Base-by-base conservation (phyloP, 2,888 invertebrate species). In the Caenorhabditis doughertyi region DNA sequence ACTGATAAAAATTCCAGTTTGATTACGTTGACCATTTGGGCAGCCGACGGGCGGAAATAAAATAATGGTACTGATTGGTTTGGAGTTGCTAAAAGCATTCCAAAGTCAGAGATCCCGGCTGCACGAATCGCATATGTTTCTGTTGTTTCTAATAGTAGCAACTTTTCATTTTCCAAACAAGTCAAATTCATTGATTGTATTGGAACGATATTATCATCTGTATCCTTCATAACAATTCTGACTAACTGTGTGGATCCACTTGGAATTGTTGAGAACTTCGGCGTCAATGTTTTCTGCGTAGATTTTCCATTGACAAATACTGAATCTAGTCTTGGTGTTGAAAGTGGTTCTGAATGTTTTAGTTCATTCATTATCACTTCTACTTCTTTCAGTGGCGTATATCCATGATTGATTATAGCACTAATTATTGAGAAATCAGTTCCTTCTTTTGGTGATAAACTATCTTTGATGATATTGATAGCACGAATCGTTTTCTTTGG, bases 321-420 rank as follows among this genome's bases (percentile, higher is more conserved):
- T 11, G 56, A 56, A 44, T 72, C 72, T 2, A 81, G 23, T n/a
- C 62, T 56, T 4, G 76, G 25, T 2, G 55, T 16, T 0, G 18
- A 18, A 18, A 29, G 21, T 2, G 44, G 9, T 25, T 18, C 58
- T 2, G 29, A 4, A 21, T 67, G 44, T 9, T 58, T 51, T 32
- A 80, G 16, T 11, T 71, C 55, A 13, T 76, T 53, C 64, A 81
- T 62, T 2, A 29, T 25, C 2, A 81, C 32, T 51, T 76, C 47
- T 0, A 85, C 82, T 39, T 81, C 65, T 23, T 73, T 60, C 35
- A 85, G 64, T 16, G 71, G 62, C 3, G 84, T 77, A 53, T 85
- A 85, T 9, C 86, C 86, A 11, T 79, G 82, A 65, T 86, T 86
- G n/a, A 86, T 84, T n/a, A 86, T 82, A 5, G 84, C 76, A 9